Base-by-base conservation (phyloP, 37 sponge, comb jelly and placozoan genomes). In the Mnemiopsis leidyi region DNA sequence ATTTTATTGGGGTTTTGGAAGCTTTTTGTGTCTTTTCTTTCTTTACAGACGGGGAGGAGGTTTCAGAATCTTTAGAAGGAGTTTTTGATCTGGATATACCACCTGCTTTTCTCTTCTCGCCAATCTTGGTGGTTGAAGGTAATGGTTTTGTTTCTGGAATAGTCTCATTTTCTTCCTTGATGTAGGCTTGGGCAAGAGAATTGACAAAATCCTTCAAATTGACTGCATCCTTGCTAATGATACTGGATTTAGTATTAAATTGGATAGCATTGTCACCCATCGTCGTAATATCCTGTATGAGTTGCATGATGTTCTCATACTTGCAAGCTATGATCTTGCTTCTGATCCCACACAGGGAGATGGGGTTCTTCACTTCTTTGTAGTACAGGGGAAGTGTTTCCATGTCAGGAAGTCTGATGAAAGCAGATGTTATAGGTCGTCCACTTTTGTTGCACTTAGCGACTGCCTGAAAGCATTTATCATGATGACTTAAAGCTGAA, bases 211-310 rank as follows among this genome's bases (percentile, higher is more conserved):
- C 90, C 39, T 39, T 85, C 90, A 85, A 39, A n/a, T 38, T 40
- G 61, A 85, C 48, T 3, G 90, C 90, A 85, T 85, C 90, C 26
- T 85, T 77, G 18, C 79, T 34, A 3, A 77, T 77, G 33, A 77
- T 18, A 77, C 79, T 77, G 1, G 79, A 77, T 77, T 85, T 85
- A 21, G 40, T 85, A 28, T 85, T 40, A 23, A 40, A 85, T 26
- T 38, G 29, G 25, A 37, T 85, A 0, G 90, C 40, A 25, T 85
- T 85, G 23, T 85, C 90, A 85, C 90, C 38, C 25, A 85, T 23
- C 23, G 20, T 38, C 0, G 16, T 21, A 18, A 85, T 35, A 23
- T 85, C 90, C 23, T 38, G 2, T 40, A 21, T 16, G n/a, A 85
- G 30, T 28, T 85, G 1, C 30, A 36, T 20, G 7, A 85, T 13